phyloP scores from a whole-genome alignment of 2,888 invertebrate species.

The Leucophora obtusa region DNA sequence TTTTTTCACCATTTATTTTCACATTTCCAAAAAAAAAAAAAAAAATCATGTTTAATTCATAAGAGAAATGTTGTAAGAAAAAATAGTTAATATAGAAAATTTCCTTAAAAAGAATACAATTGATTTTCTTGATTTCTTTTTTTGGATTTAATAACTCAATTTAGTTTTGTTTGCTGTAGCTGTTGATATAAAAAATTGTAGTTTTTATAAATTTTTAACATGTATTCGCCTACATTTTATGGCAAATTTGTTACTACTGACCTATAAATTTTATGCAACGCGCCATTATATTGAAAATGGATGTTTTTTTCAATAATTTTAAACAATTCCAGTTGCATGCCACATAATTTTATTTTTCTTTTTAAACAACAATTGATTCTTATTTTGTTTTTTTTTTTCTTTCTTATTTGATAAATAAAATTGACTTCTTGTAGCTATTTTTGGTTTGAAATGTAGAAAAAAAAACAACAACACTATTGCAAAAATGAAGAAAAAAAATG shows the following conservation, averaged over 20 bases:
- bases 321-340: slow-evolving; percentile 55
- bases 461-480: slow-evolving; percentile 2
- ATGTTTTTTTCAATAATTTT: slow-evolving; percentile 1
- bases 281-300: slow-evolving; percentile 27
- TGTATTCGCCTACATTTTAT: slow-evolving; percentile 64
- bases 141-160: slow-evolving; percentile 63
- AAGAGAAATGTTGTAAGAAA: slow-evolving; percentile 53
- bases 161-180: slow-evolving; percentile 33
- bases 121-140: slow-evolving; percentile 56
- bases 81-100: slow-evolving; percentile 24
- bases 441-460: slow-evolving; percentile 30
- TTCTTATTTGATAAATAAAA: slow-evolving; percentile 50
- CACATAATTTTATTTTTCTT: slow-evolving; percentile 48
- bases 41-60: slow-evolving; percentile 59
- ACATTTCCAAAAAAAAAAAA: slow-evolving; percentile 19
- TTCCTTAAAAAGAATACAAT: slow-evolving; percentile 56
- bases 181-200: slow-evolving; percentile 2
- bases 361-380: slow-evolving; percentile 40
- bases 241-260: slow-evolving; percentile 76
- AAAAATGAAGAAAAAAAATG: slow-evolving; percentile 22
- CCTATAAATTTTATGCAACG: slow-evolving; percentile 73
- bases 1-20: not conserved
- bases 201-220: slow-evolving; percentile 51
- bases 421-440: slow-evolving; percentile 50
- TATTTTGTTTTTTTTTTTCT: slow-evolving; percentile 31